phyloP scores from a whole-genome alignment of 2,113 vertebrate species.

The Ivindomyrus marchei region DNA sequence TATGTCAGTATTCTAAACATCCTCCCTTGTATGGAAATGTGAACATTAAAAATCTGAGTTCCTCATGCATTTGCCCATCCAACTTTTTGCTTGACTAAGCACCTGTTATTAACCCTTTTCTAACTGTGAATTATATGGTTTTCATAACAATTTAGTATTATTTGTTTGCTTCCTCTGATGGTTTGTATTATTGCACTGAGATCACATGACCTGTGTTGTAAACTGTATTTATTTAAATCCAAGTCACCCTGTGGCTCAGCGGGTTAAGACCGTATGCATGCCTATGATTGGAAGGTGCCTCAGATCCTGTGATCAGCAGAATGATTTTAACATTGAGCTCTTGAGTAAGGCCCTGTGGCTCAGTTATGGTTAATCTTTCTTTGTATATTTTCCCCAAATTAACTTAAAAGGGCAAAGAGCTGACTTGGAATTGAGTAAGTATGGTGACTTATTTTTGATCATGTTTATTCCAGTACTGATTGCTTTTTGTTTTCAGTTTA shows the following conservation, averaged over 20 bases:
- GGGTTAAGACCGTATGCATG: background rate
- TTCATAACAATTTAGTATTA: background rate
- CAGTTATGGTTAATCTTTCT: background rate
- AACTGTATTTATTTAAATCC: slow-evolving; percentile 20
- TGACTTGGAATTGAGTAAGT: slow-evolving; percentile 29
- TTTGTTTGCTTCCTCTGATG: background rate
- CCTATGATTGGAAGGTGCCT: background rate
- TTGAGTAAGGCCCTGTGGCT: background rate
- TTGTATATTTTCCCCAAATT: background rate
- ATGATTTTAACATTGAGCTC: background rate
- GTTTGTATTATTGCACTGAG: slow-evolving; percentile 33
- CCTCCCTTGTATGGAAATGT: background rate
- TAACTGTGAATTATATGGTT: slow-evolving; percentile 20
- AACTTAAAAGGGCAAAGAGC: background rate
- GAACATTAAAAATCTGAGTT: background rate
- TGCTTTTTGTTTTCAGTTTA: slow-evolving; percentile 39
- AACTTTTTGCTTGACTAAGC: background rate
- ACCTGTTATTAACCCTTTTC: background rate
- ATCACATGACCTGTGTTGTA: slow-evolving; percentile 37
- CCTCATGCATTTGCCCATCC: background rate
- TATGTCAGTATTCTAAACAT: background rate
- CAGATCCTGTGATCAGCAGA: background rate
- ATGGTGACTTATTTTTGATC: slow-evolving; percentile 33
- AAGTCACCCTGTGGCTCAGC: background rate
- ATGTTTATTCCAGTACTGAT: slow-evolving; percentile 44